phyloP scores from a whole-genome alignment of 2,113 vertebrate genomes.

The Etheostoma cragini region DNA sequence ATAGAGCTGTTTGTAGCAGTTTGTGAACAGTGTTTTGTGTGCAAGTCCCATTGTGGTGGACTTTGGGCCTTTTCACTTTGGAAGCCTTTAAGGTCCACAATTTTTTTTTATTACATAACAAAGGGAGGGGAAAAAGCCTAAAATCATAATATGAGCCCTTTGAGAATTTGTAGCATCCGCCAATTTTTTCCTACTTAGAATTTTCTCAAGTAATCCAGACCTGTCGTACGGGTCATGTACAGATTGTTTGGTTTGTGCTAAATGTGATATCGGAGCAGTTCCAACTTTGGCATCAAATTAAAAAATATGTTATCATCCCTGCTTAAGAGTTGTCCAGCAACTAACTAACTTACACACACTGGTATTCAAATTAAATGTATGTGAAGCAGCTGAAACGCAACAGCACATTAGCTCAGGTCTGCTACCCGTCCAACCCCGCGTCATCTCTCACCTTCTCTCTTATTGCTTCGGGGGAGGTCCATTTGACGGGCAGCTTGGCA shows the following conservation, averaged over 20 bases:
- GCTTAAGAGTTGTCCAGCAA: background rate
- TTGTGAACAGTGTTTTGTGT: no score
- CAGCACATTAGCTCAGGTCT: background rate
- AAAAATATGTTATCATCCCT: background rate
- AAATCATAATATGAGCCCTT: no score
- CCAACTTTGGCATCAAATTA: background rate
- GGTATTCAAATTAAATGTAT: background rate
- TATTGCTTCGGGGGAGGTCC: slow-evolving; percentile 96
- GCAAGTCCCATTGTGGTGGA: no score
- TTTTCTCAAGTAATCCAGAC: no score
- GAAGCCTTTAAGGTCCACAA: no score
- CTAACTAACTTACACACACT: background rate
- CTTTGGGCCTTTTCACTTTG: no score
- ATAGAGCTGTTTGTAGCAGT: no score
- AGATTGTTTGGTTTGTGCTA: background rate
- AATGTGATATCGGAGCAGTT: background rate
- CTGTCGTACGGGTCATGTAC: background rate
- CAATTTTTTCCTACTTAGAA: no score
- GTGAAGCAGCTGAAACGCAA: background rate
- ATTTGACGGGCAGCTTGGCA: slow-evolving; percentile 96
- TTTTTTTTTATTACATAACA: no score
- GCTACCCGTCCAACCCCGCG: background rate
- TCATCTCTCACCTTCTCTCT: slow-evolving; percentile 90
- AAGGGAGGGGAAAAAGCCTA: no score
- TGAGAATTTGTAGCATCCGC: no score